These are phyloP conservation scores for Varroa destructor DNA, from an alignment of 1,140 invertebrate species.

Conservation along the genomic window DNA sequence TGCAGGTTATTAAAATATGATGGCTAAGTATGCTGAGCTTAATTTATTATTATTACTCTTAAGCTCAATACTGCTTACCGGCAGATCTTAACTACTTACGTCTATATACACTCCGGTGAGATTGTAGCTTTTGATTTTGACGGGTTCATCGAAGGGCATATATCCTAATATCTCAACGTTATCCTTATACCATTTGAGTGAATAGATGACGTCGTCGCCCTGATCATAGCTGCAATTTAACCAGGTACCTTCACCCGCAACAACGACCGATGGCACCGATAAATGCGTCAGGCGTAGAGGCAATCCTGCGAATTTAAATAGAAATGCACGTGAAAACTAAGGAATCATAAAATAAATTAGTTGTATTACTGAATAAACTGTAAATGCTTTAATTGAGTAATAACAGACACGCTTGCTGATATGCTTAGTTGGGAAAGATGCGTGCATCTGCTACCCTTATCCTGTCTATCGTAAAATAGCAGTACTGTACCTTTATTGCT, in stretches of 20 bases:
- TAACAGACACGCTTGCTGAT: no score
- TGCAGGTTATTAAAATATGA: no score
- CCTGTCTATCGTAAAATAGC: no score
- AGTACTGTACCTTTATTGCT: no score
- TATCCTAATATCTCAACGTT: conserved; percentile 62
- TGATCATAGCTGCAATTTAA: conserved; percentile 40
- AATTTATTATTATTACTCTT: no score
- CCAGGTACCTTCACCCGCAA: conserved; percentile 33
- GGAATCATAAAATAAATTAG: no score
- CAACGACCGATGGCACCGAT: conserved; percentile 32
- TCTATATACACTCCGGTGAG: conserved; percentile 21
- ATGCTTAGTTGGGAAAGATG: no score
- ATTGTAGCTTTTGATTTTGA: conserved; percentile 21
- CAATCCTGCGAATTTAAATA: conserved; percentile 1
- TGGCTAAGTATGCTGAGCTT: no score
- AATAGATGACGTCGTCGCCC: conserved; percentile 55
- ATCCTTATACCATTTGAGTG: conserved; percentile 66
- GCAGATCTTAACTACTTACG: neutral
- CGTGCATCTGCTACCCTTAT: no score
- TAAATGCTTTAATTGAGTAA: no score
- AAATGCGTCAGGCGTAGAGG: conserved; percentile 6
- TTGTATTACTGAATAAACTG: no score
- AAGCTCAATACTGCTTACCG: no score
- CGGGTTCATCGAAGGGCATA: conserved; percentile 46
- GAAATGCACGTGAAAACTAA: neutral